phyloP scores from a whole-genome alignment of 1,140 invertebrate genomes.

The Ceratitis capitata region DNA sequence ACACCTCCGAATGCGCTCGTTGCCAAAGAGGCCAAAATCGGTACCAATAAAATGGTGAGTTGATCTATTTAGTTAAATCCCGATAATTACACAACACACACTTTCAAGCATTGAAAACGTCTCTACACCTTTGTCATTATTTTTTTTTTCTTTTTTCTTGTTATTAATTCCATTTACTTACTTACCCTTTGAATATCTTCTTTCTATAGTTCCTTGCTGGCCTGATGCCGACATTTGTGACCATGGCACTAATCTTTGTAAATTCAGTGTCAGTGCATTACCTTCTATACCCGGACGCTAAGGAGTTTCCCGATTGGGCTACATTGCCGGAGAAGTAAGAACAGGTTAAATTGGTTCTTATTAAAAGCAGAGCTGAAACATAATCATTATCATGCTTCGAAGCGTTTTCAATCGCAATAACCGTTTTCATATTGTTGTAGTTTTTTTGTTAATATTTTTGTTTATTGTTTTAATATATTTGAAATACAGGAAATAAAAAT shows the following conservation, averaged over 20 bases:
- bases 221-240: conserved; percentile 33
- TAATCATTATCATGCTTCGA: neutral
- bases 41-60: conserved; percentile 75
- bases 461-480: no score
- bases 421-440: neutral
- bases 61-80: no score
- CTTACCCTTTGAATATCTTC: neutral
- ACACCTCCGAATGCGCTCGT: conserved; percentile 94
- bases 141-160: neutral
- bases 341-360: neutral
- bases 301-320: conserved; percentile 39
- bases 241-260: neutral
- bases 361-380: neutral
- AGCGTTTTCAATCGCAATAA: neutral
- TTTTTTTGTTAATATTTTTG: neutral
- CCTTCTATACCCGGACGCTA: conserved; percentile 11
- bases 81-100: neutral
- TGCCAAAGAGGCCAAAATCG: conserved; percentile 78
- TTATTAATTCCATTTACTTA: neutral
- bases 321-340: neutral
- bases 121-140: neutral
- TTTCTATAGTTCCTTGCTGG: conserved; percentile 33
- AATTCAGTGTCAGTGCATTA: conserved; percentile 8
- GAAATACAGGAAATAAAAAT: no score
- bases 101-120: neutral